Conservation (phyloP, 2,113 vertebrate genomes). For the Mola mola region DNA sequence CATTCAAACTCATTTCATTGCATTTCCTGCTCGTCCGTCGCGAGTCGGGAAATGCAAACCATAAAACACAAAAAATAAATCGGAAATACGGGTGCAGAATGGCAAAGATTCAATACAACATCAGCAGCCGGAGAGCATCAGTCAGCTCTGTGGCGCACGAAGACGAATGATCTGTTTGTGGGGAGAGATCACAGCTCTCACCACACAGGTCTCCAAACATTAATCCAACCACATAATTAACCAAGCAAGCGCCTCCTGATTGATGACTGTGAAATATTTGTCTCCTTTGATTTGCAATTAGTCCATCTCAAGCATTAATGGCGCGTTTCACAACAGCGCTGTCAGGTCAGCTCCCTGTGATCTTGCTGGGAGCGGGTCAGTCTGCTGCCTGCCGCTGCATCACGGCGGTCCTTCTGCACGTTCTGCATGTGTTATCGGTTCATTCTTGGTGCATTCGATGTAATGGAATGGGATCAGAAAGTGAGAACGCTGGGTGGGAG, state of each 20-base stretch:
- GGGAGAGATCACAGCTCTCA: too few species aligned
- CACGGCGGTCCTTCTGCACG: neutral
- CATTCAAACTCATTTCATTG: constrained; percentile 50
- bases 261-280: too few species aligned
- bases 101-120: constrained; percentile 21
- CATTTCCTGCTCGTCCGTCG: constrained; percentile 38
- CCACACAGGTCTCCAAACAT: too few species aligned
- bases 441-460: neutral
- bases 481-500: neutral
- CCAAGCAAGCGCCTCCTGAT: too few species aligned
- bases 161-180: too few species aligned
- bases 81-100: constrained; percentile 24
- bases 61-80: neutral
- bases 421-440: constrained; percentile 1
- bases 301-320: too few species aligned
- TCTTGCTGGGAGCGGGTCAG: neutral
- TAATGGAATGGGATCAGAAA: neutral
- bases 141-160: too few species aligned
- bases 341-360: neutral
- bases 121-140: too few species aligned
- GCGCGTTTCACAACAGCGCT: too few species aligned
- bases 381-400: neutral
- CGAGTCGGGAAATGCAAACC: constrained; percentile 26
- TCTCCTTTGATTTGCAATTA: too few species aligned
- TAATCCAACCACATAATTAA: too few species aligned